Conservation (phyloP, 2,888 invertebrate genomes). For the Rhingia campestris region DNA sequence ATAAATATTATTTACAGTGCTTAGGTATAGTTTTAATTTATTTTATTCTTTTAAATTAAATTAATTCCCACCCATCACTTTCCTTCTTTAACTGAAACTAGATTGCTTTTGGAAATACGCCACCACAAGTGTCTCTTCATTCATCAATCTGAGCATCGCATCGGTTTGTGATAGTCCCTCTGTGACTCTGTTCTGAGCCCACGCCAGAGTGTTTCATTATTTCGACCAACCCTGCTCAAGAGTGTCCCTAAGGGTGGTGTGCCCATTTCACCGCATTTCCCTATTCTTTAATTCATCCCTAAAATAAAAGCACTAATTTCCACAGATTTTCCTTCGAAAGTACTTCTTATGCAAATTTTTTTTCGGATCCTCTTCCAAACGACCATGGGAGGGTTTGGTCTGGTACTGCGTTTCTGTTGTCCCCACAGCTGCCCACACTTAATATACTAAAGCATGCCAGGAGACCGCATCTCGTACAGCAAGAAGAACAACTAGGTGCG, state of each 20-base stretch:
- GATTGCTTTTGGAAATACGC: slow-evolving; percentile 53
- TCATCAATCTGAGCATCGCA: slow-evolving; percentile 38
- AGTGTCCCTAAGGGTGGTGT: slow-evolving; percentile 39
- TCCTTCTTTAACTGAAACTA: slow-evolving; percentile 8
- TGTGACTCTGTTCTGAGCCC: slow-evolving; percentile 28
- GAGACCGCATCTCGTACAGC: slow-evolving; percentile 3
- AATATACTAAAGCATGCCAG: not conserved
- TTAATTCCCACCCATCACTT: slow-evolving; percentile 1
- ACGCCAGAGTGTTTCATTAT: slow-evolving; percentile 48
- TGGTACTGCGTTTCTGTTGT: slow-evolving; percentile 4
- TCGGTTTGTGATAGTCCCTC: slow-evolving; percentile 12
- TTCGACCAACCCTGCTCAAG: slow-evolving; percentile 19
- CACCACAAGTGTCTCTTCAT: slow-evolving; percentile 31
- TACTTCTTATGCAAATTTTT: slow-evolving; percentile 60
- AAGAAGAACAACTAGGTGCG: slow-evolving; percentile 63
- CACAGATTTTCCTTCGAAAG: slow-evolving; percentile 49
- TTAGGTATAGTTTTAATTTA: no score
- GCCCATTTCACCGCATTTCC: slow-evolving; percentile 21
- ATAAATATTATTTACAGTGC: no score
- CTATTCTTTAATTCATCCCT: slow-evolving; percentile 54
- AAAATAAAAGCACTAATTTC: slow-evolving; percentile 62
- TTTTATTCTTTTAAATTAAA: slow-evolving; percentile 25
- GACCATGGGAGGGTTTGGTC: slow-evolving; percentile 1
- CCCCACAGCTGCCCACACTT: not conserved
- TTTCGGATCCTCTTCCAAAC: slow-evolving; percentile 15